Evolutionary conservation across 23 tunicate genomes (phyloP).

Genomic region (Trididemnum clinides): DNA sequence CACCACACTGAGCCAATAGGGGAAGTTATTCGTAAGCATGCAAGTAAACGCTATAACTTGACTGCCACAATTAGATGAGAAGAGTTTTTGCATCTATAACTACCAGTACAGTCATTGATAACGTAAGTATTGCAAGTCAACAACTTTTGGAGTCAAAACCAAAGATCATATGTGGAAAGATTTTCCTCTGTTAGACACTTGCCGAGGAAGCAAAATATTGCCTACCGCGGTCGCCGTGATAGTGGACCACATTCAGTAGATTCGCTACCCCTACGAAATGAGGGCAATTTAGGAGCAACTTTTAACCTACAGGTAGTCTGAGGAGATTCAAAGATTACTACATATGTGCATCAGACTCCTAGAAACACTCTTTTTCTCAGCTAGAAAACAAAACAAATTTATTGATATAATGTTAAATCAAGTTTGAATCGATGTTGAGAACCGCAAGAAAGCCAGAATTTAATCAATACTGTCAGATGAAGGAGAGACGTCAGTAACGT

Average conservation of each 20-base stretch:
- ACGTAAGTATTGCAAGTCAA: conserved; percentile 22
- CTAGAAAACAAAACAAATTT: conserved; percentile 34
- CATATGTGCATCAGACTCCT: conserved; percentile 33
- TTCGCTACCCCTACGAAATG: neutral
- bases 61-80: conserved; percentile 29
- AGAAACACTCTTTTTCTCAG: conserved; percentile 21
- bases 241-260: conserved; percentile 29
- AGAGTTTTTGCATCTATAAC: neutral
- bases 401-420: conserved; percentile 21
- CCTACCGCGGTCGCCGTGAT: conserved; percentile 23
- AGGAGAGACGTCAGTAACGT: conserved; percentile 14
- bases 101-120: neutral
- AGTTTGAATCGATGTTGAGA: conserved; percentile 15
- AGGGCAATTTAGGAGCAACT: conserved; percentile 4
- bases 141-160: conserved; percentile 12
- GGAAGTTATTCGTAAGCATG: conserved; percentile 33
- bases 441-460: conserved; percentile 5
- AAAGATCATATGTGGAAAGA: conserved; percentile 25
- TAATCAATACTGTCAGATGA: conserved; percentile 11
- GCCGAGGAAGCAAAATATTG: conserved; percentile 35
- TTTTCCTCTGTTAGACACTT: conserved; percentile 26
- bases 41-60: conserved; percentile 28
- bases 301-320: neutral
- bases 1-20: conserved; percentile 21
- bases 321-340: conserved; percentile 27